Evolutionary conservation across 2,888 invertebrate genomes (phyloP).

Genomic region (Kuschelorhynchus macadamiae): DNA sequence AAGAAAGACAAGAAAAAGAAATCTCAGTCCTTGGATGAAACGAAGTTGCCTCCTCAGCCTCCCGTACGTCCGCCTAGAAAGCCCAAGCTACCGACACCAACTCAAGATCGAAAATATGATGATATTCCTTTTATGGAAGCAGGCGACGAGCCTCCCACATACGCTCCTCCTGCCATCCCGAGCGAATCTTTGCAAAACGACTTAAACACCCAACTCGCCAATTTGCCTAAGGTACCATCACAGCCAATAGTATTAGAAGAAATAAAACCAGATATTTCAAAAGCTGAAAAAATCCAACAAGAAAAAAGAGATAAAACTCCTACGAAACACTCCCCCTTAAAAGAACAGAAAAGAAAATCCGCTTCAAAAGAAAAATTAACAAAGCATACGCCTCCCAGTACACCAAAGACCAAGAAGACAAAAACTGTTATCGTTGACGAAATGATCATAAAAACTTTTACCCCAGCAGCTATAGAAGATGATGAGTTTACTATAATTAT

Average conservation of each 20-base stretch:
- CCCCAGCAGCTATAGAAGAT: conserved; percentile 62
- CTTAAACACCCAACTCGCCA: neutral
- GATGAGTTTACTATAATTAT: conserved; percentile 64
- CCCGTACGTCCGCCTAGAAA: conserved; percentile 59
- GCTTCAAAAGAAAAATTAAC: conserved; percentile 24
- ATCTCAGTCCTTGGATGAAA: conserved; percentile 54
- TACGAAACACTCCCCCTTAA: neutral
- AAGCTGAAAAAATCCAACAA: conserved; percentile 33
- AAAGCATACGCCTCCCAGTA: conserved; percentile 43
- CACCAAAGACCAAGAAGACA: conserved; percentile 54
- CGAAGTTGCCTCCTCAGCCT: conserved; percentile 54
- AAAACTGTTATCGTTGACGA: conserved; percentile 59
- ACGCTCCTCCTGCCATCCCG: conserved; percentile 47
- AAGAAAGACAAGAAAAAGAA: conserved; percentile 58
- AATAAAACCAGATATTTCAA: conserved; percentile 50
- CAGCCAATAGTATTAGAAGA: neutral
- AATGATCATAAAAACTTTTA: conserved; percentile 62
- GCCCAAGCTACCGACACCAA: conserved; percentile 63
- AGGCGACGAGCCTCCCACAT: conserved; percentile 52
- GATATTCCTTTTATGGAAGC: conserved; percentile 65
- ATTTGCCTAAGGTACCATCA: conserved; percentile 10
- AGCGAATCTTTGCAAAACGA: conserved; percentile 11
- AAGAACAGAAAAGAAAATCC: conserved; percentile 21
- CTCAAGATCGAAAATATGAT: conserved; percentile 58
- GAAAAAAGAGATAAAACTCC: conserved; percentile 55